Conservation (phyloP, 2,797 vertebrate genomes). For the Vultur gryphus region DNA sequence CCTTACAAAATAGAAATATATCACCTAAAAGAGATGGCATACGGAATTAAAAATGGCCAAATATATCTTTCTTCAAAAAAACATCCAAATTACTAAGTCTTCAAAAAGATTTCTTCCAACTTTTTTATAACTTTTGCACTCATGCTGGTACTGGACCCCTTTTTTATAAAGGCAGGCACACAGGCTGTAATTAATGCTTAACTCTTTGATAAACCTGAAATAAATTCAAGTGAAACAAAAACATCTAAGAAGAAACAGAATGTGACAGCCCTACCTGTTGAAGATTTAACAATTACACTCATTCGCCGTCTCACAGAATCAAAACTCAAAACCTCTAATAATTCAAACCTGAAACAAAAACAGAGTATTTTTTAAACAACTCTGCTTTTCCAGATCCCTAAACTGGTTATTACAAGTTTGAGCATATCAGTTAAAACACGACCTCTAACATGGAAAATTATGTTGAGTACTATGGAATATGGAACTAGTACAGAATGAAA, state of each 20-base stretch:
- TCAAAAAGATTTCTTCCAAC: not conserved
- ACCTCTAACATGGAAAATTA: not conserved
- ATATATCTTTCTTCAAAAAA: not conserved
- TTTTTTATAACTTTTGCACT: not conserved
- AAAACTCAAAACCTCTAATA: conserved; percentile 90
- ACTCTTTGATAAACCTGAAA: not conserved
- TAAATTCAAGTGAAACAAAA: not conserved
- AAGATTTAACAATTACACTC: conserved; percentile 91
- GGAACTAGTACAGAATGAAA: not conserved
- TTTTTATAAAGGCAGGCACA: not conserved
- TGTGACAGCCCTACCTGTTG: conserved; percentile 74
- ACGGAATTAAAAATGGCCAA: not conserved
- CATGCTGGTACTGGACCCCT: not conserved
- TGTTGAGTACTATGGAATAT: not conserved
- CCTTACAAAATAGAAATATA: conserved; percentile 93
- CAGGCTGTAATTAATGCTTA: not conserved
- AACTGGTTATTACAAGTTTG: not conserved
- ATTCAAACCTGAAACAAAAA: conserved; percentile 81
- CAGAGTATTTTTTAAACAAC: not conserved
- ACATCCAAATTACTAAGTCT: not conserved
- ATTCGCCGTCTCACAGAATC: conserved; percentile 94
- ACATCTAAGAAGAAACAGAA: not conserved
- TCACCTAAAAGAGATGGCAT: conserved; percentile 78
- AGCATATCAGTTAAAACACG: not conserved
- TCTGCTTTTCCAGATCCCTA: not conserved